These are phyloP conservation scores for Oophaga sylvatica DNA, from an alignment of 2,797 vertebrate species.

Conservation along the genomic window DNA sequence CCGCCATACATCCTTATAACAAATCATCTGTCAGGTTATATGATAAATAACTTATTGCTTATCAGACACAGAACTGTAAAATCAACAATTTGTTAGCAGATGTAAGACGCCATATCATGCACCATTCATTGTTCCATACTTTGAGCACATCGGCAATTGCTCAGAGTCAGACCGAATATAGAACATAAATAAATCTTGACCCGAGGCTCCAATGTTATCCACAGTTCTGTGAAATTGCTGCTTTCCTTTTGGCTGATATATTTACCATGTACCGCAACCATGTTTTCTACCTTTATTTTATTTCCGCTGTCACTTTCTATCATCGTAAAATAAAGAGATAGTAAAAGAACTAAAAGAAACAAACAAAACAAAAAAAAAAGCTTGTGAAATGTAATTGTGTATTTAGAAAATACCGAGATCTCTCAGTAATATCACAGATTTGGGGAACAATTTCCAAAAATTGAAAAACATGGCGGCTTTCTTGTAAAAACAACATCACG, in stretches of 20 bases:
- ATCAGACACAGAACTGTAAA: slow-evolving; percentile 49
- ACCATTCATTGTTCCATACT: slow-evolving; percentile 52
- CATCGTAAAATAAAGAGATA: not conserved
- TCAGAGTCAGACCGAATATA: slow-evolving; percentile 50
- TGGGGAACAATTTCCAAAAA: not conserved
- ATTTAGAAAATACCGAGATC: not conserved
- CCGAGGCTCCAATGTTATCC: slow-evolving; percentile 22
- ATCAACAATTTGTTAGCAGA: slow-evolving; percentile 45
- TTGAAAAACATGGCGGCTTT: too few relatives aligned
- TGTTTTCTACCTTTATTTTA: slow-evolving; percentile 11
- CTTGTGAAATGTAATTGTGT: not conserved
- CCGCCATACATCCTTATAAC: slow-evolving; percentile 13
- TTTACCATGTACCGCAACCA: slow-evolving; percentile 19
- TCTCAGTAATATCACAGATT: not conserved
- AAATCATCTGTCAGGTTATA: slow-evolving; percentile 4
- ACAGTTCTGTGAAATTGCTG: slow-evolving; percentile 6
- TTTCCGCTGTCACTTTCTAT: slow-evolving; percentile 5
- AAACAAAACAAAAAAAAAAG: not conserved
- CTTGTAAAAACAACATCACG: too few relatives aligned
- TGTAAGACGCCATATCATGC: slow-evolving; percentile 37
- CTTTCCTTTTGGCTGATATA: slow-evolving; percentile 30
- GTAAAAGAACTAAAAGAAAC: not conserved
- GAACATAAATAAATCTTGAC: slow-evolving; percentile 47
- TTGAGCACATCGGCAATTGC: slow-evolving; percentile 8
- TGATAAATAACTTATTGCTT: slow-evolving; percentile 37